Conservation (phyloP, 2,888 invertebrate genomes). For the Phortica magna region DNA sequence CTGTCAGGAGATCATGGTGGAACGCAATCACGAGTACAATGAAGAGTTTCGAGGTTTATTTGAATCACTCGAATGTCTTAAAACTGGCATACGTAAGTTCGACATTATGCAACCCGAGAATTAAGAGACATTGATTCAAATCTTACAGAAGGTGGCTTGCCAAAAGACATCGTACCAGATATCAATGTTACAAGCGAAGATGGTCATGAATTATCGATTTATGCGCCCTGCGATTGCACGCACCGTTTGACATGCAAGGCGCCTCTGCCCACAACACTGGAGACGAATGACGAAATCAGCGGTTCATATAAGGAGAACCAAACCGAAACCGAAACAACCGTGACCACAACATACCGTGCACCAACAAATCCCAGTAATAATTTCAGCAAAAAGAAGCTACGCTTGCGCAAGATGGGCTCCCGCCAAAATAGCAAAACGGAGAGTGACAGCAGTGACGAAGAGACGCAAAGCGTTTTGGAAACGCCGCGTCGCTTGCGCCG, state of each 20-base stretch:
- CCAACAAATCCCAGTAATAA: slow-evolving; percentile 46
- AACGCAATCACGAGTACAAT: slow-evolving; percentile 68
- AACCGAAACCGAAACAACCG: slow-evolving; percentile 60
- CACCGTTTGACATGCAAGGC: slow-evolving; percentile 53
- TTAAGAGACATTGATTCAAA: background rate
- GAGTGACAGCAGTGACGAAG: slow-evolving; percentile 77
- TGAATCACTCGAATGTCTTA: slow-evolving; percentile 71
- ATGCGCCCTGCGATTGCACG: slow-evolving; percentile 47
- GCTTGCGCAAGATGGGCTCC: slow-evolving; percentile 77
- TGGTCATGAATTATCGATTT: slow-evolving; percentile 52
- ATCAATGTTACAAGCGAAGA: slow-evolving; percentile 76
- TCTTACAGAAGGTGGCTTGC: slow-evolving; percentile 65
- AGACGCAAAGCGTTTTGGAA: slow-evolving; percentile 70
- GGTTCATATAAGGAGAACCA: slow-evolving; percentile 66
- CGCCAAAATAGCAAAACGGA: slow-evolving; percentile 78
- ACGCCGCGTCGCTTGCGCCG: slow-evolving; percentile 76
- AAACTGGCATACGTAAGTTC: slow-evolving; percentile 71
- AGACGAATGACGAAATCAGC: slow-evolving; percentile 66
- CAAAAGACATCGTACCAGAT: slow-evolving; percentile 71
- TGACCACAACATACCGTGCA: slow-evolving; percentile 58
- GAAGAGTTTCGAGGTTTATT: slow-evolving; percentile 70
- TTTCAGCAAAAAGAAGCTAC: slow-evolving; percentile 71
- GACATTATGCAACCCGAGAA: background rate
- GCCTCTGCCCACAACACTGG: slow-evolving; percentile 59
- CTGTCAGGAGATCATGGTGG: slow-evolving; percentile 73